phyloP scores from a whole-genome alignment of 2,113 vertebrate genomes.

The Gnathonemus echidnorhynchus region DNA sequence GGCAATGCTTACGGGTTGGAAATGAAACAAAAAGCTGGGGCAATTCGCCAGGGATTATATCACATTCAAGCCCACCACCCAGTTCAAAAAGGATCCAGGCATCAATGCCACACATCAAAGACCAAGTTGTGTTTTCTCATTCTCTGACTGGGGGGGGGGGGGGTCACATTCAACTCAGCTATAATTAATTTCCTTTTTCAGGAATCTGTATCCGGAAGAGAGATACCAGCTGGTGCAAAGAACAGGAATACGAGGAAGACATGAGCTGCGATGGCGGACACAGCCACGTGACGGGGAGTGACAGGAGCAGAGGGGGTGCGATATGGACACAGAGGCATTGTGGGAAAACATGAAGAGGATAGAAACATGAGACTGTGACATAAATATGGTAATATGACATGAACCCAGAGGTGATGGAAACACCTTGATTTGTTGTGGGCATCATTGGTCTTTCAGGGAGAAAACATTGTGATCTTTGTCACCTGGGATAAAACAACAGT shows the following conservation, averaged over 20 bases:
- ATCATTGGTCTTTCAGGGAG: not conserved
- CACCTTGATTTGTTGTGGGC: not conserved
- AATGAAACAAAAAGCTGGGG: slow-evolving; percentile 18
- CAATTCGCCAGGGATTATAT: slow-evolving; percentile 19
- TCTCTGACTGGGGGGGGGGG: not conserved
- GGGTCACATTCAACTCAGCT: not conserved
- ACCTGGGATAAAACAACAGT: not conserved
- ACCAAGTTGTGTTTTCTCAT: not conserved
- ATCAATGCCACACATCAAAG: not conserved
- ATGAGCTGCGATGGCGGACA: not conserved
- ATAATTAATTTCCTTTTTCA: not conserved
- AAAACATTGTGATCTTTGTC: not conserved
- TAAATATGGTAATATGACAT: not conserved
- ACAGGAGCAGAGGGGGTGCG: not conserved
- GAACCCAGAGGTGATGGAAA: not conserved
- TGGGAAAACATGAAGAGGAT: not conserved
- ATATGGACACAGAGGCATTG: not conserved
- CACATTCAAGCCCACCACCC: not conserved
- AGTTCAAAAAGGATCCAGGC: not conserved
- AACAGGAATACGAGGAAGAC: not conserved
- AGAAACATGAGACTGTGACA: not conserved
- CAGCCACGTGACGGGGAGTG: not conserved
- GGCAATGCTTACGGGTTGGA: slow-evolving; percentile 28
- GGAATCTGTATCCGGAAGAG: not conserved
- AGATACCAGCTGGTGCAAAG: not conserved